Base-by-base conservation (phyloP, 2,797 vertebrate species). In the Macrochelys suwanniensis region DNA sequence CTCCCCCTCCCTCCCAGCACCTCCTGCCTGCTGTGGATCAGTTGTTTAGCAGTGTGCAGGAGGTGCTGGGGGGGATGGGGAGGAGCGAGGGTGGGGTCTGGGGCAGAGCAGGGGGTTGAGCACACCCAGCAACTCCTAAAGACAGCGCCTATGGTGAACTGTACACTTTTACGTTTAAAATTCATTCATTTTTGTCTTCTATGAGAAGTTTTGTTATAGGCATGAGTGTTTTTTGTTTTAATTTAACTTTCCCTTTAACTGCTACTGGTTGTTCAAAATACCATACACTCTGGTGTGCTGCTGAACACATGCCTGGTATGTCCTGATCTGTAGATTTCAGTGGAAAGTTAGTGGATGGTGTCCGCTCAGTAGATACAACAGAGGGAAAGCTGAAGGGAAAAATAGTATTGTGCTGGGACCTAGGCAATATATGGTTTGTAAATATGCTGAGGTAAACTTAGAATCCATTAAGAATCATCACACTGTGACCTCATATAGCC, bases 391-490 rank as follows among this genome's bases (percentile, higher is more conserved):
- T 25, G 16, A 82, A 87, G 92, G 6, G n/a, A 53, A 45, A 80
- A 59, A 81, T 49, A 11, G 0, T 68, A 68, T 7, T n/a, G n/a
- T 68, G 33, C 12, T 68, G 31, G 33, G 61, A 59, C 57, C 7
- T n/a, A 1, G 2, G 56, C 49, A 57, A 12, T 13, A 3, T 42
- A 0, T 11, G 17, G 51, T 12, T 65, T 74, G 82, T 53, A 61
- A 31, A 6, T 37, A 78, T 4, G 4, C 47, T 65, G 3, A 2
- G 61, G 8, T 10, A 5, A 6, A 0, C 4, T 3, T 1, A 7
- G 6, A 11, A n/a, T 28, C 92, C 37, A 31, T 28, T n/a, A 11
- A 77, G 74, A 81, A 56, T 54, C 57, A 26, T 47, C 68, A 15
- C 8, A n/a, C 31, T 74, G 57, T 54, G 50, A 7, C 45, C n/a